Evolutionary conservation across 2,888 invertebrate genomes (phyloP).

Genomic region (Drosophila meridionalis): DNA sequence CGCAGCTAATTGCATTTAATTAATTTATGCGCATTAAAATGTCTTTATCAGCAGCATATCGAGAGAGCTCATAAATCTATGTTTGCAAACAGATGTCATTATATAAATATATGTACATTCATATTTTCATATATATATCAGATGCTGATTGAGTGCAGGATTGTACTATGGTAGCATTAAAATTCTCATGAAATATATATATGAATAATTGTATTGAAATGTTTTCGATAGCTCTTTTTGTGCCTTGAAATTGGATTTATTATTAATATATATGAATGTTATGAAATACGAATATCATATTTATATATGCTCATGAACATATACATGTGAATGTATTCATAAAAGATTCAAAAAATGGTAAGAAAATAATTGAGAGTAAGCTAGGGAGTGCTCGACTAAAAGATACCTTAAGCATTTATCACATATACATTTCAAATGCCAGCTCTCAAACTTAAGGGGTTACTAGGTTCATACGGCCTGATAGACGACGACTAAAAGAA

Average conservation of each 20-base stretch:
- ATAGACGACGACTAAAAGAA: too few species aligned
- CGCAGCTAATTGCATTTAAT: slow-evolving; percentile 15
- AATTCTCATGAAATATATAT: not conserved
- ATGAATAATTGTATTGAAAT: not conserved
- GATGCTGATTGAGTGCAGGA: not conserved
- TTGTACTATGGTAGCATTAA: too few species aligned
- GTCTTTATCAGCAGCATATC: not conserved
- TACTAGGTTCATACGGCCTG: too few species aligned
- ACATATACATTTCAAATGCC: too few species aligned
- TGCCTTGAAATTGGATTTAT: not conserved
- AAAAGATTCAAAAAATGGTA: not conserved
- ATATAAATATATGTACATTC: not conserved
- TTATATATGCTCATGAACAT: not conserved
- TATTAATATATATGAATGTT: not conserved
- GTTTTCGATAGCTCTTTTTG: not conserved
- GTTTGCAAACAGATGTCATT: slow-evolving; percentile 5
- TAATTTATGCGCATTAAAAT: slow-evolving; percentile 9
- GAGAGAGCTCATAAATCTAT: slow-evolving; percentile 1
- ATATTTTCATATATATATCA: not conserved
- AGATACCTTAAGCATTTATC: not conserved
- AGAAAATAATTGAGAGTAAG: not conserved
- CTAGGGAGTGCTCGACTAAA: not conserved
- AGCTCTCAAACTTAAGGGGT: too few species aligned
- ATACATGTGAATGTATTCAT: too few species aligned
- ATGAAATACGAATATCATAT: not conserved